These are phyloP conservation scores for Serinus canaria DNA, from an alignment of 2,113 vertebrate genomes.

Conservation along the genomic window DNA sequence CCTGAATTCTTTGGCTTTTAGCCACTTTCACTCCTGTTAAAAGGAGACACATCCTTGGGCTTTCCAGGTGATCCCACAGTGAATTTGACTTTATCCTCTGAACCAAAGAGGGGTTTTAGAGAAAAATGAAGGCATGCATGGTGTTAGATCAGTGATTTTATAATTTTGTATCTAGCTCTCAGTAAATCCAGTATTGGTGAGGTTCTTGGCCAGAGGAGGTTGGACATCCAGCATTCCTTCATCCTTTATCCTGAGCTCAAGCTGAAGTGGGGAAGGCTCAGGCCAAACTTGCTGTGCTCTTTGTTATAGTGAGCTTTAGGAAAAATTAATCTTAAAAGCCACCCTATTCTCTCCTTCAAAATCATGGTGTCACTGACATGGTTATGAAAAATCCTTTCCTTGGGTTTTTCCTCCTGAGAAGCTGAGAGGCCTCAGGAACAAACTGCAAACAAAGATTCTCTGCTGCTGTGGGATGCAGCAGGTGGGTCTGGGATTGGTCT, in stretches of 20 bases:
- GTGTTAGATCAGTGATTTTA: neutral
- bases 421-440: no score
- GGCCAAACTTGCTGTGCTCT: neutral
- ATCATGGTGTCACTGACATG: no score
- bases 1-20: neutral
- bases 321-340: neutral
- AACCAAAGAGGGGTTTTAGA: neutral
- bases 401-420: no score
- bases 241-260: neutral
- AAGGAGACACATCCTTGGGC: neutral
- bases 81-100: neutral
- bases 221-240: neutral
- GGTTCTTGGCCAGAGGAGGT: neutral
- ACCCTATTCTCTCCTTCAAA: neutral
- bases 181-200: neutral
- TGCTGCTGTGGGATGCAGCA: no score
- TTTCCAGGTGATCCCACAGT: neutral
- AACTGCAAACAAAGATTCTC: no score
- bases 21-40: neutral
- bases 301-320: neutral
- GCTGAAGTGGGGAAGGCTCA: neutral
- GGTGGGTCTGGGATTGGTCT: no score
- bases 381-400: no score
- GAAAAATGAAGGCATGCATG: neutral
- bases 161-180: neutral